Evolutionary conservation across 2,797 vertebrate species (phyloP), one percentile per base, ranked within the genome.

Genomic region (Mus spretus): DNA sequence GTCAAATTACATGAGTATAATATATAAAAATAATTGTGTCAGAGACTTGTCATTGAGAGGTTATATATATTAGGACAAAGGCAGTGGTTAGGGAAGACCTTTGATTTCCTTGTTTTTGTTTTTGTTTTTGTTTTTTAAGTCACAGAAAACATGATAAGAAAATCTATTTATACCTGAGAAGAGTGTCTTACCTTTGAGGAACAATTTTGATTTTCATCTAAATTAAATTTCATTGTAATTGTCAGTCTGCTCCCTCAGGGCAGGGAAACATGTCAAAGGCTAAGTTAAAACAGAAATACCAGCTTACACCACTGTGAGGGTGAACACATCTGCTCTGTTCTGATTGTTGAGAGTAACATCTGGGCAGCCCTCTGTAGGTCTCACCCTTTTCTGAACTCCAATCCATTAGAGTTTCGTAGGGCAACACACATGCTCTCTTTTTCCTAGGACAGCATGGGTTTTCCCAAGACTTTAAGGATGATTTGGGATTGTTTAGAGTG

Each of bases 381-480:
- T 85, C 67, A 59, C 65, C 34, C 19, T 50, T 81, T 90, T 85
- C 63, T 91, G 80, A 95, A 70, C 61, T 31, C 63, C 70, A 86
- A 82, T 67, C 90, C 84, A 63, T 28, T 4, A 77, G 0, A 75
- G 78, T 65, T 96, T 89, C 74, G 7, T 17, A 77, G 79, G 31
- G 34, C 57, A 91, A 82, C 37, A 63, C 37, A 53, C 40, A 87
- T 11, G 50, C 4, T 86, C 37, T 84, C 11, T 44, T 75, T 70
- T 77, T 79, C 44, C 34, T 83, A 10, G 26, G 80, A 92, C 13
- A 4, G 2, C 77, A 24, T 55, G 20, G 78, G 37, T 87, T 63
- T 96, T 87, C 79, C 74, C 59, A 95, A 79, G 91, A 81, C n/a
- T 50, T 79, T 63, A 50, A 75, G 79, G 79, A 88, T 82, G 91